Conservation (phyloP, 1,140 invertebrate species). For the Battus philenor region DNA sequence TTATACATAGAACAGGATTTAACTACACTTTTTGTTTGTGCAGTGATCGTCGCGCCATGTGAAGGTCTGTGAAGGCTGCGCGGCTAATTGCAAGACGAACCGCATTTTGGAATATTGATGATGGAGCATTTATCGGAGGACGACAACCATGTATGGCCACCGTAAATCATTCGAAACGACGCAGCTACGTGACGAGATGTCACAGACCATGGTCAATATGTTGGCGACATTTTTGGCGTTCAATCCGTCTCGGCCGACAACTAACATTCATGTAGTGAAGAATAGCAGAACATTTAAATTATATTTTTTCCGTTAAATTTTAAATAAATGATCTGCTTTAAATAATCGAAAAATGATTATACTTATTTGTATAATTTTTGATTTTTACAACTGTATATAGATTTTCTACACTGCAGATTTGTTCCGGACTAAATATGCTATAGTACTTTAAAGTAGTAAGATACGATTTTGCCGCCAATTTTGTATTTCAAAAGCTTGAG, state of each 20-base stretch:
- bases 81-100: slow-evolving; percentile 68
- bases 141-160: slow-evolving; percentile 63
- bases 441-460: too few species aligned
- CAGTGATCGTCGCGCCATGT: slow-evolving; percentile 41
- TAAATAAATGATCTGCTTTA: too few species aligned
- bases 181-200: slow-evolving; percentile 65
- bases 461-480: too few species aligned
- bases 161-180: slow-evolving; percentile 67
- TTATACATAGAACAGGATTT: slow-evolving; percentile 61
- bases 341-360: too few species aligned
- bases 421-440: too few species aligned
- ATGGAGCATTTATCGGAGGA: slow-evolving; percentile 71
- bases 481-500: too few species aligned
- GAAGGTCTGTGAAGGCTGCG: slow-evolving; percentile 65
- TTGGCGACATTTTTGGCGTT: slow-evolving; percentile 54
- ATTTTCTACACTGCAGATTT: too few species aligned
- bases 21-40: slow-evolving; percentile 51
- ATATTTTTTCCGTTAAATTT: too few species aligned
- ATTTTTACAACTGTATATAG: too few species aligned
- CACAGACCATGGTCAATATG: slow-evolving; percentile 64
- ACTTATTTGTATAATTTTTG: too few species aligned
- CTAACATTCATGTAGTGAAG: slow-evolving; percentile 2
- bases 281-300: too few species aligned
- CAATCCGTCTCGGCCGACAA: slow-evolving; percentile 49
- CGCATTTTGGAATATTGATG: slow-evolving; percentile 75